Evolutionary conservation across 2,797 vertebrate genomes (phyloP).

Genomic region (Echiichthys vipera): DNA sequence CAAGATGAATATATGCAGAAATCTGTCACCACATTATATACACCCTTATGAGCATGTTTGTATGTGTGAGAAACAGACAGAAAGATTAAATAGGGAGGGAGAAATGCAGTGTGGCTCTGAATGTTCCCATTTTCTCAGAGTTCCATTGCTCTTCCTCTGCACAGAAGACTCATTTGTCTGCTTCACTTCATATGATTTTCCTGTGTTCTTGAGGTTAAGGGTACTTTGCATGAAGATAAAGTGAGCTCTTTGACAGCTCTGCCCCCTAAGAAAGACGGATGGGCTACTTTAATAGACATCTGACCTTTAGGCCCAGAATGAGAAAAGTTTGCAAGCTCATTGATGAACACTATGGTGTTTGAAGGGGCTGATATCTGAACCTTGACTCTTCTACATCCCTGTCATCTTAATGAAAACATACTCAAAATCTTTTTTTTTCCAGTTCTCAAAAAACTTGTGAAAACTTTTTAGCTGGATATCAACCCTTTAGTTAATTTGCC

Average conservation of each 20-base stretch:
- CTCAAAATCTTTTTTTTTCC: not conserved
- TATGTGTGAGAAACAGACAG: slow-evolving; percentile 14
- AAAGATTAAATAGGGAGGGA: not conserved
- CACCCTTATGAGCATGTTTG: slow-evolving; percentile 31
- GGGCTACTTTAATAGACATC: slow-evolving; percentile 59
- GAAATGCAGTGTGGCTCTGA: slow-evolving; percentile 2
- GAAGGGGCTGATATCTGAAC: slow-evolving; percentile 14
- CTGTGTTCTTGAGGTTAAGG: slow-evolving; percentile 64
- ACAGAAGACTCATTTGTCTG: slow-evolving; percentile 47
- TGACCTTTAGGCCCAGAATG: slow-evolving; percentile 70
- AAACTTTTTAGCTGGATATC: not conserved
- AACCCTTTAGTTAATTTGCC: not conserved
- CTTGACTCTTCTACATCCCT: too few relatives aligned
- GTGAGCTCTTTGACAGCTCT: slow-evolving; percentile 62
- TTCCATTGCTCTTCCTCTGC: slow-evolving; percentile 34
- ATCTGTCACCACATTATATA: slow-evolving; percentile 51
- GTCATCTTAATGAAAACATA: not conserved
- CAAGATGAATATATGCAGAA: slow-evolving; percentile 66
- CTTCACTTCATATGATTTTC: slow-evolving; percentile 44
- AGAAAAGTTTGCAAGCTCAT: slow-evolving; percentile 51
- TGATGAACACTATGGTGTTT: slow-evolving; percentile 9
- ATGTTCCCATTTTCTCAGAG: slow-evolving; percentile 44
- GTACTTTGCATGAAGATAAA: slow-evolving; percentile 75
- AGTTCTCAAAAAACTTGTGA: not conserved
- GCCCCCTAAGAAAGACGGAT: slow-evolving; percentile 60